Evolutionary conservation across 23 tunicate species (phyloP), one percentile per base, ranked within the genome.

Genomic region (Ascidia mentula): DNA sequence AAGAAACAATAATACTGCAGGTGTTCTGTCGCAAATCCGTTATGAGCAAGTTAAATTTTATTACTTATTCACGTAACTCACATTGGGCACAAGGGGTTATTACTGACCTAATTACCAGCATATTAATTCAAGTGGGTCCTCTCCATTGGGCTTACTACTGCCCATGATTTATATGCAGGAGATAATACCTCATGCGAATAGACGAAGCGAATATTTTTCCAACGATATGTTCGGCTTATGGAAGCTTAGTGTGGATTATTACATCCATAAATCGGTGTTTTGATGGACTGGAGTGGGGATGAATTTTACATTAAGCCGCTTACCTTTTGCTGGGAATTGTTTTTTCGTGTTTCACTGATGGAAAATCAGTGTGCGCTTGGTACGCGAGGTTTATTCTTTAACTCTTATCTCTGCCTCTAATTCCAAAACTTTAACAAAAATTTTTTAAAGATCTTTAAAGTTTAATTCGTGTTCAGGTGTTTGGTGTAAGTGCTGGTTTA

Each of bases 111-210:
- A 53, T 53, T 53, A 53, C 65, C 24, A 20, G 65, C 7, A 5
- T 53, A 53, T 53, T 53, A 53, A 53, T 53, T 53, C 65, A 53
- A 53, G 65, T 53, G 65, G n/a, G n/a, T n/a, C 24, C 65, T 9
- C 65, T 53, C 65, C 22, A 6, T 6, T 3, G 2, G 13, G 65
- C 65, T 53, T 53, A 53, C 7, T 9, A 9, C 65, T 53, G 13
- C 65, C 4, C 13, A 53, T 53, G 65, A 53, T 53, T 28, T n/a
- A 26, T 6, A 6, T 28, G 24, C 13, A 5, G 65, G 12, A 9
- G 65, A 53, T 53, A 53, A 53, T 53, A 53, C 1, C 2, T 26
- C 65, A 53, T 53, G 65, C 28, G 65, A 53, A 53, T 6, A 6
- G 65, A 53, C 65, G 65, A 28, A n/a, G n/a, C n/a, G n/a, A n/a